Evolutionary conservation across 1,140 invertebrate genomes (phyloP).

Genomic region (Eufriesea mexicana): DNA sequence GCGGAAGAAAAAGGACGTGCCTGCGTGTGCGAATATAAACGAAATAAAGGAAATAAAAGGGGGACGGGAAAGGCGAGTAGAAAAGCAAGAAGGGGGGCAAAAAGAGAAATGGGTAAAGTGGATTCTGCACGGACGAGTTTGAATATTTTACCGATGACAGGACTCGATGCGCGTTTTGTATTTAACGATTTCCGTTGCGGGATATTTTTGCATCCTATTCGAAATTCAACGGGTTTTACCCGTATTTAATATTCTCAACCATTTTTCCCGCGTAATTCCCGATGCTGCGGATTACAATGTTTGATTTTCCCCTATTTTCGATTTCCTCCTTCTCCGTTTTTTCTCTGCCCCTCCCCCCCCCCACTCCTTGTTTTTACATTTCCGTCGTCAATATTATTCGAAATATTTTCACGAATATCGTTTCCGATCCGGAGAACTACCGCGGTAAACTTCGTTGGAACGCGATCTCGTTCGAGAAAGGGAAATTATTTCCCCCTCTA

Average conservation of each 20-base stretch:
- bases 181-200: constrained; percentile 17
- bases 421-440: neutral
- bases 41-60: no score
- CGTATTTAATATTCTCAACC: neutral
- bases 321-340: no score
- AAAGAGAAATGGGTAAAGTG: neutral
- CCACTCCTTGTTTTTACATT: neutral
- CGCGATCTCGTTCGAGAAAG: neutral
- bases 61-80: no score
- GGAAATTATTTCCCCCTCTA: neutral
- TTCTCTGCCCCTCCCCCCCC: accelerated
- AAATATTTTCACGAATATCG: neutral
- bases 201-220: neutral
- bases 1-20: neutral
- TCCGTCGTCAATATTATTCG: neutral
- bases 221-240: constrained; percentile 8
- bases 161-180: neutral
- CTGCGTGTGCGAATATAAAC: neutral
- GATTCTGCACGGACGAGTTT: neutral
- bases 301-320: neutral
- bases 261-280: neutral
- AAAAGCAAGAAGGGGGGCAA: neutral
- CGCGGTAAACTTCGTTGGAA: no score
- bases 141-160: neutral
- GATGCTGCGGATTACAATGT: neutral